Evolutionary conservation across 2,888 invertebrate species (phyloP).

Genomic region (Morpho deidamia): DNA sequence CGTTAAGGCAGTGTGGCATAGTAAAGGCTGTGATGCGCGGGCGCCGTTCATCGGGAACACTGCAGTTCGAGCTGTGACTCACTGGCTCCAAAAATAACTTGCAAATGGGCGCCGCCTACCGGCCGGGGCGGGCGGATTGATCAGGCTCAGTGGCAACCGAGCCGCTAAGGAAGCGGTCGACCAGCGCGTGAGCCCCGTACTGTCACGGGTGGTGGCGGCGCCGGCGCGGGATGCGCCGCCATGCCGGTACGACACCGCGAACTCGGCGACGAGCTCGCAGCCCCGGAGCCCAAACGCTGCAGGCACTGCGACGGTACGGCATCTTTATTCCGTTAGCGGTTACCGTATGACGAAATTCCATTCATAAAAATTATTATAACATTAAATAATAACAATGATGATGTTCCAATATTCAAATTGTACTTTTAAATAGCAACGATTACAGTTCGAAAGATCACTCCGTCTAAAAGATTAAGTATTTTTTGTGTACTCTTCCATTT

Average conservation of each 20-base stretch:
- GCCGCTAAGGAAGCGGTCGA: slow-evolving; percentile 67
- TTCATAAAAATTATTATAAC: no score
- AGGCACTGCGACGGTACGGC: slow-evolving; percentile 92
- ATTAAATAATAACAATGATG: no score
- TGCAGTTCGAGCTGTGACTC: slow-evolving; percentile 67
- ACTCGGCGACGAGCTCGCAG: slow-evolving; percentile 76
- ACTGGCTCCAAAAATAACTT: slow-evolving; percentile 68
- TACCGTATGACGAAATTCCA: not conserved
- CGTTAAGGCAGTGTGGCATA: slow-evolving; percentile 40
- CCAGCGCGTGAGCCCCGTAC: slow-evolving; percentile 53
- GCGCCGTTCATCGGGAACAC: slow-evolving; percentile 49
- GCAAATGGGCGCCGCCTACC: slow-evolving; percentile 75
- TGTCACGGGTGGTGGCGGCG: slow-evolving; percentile 65
- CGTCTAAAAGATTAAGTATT: no score
- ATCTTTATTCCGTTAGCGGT: slow-evolving; percentile 8
- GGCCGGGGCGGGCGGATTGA: slow-evolving; percentile 72
- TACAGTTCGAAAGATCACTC: no score
- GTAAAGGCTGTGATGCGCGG: slow-evolving; percentile 63
- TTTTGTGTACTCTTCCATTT: no score
- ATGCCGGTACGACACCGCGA: slow-evolving; percentile 79
- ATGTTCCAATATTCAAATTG: no score
- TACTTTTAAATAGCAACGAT: no score
- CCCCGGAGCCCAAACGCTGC: slow-evolving; percentile 93
- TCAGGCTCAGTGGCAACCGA: slow-evolving; percentile 71
- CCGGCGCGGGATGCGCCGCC: slow-evolving; percentile 78